A percentile compares a stretch with the other conserved stretches of the same genome.
Conservation (phyloP, 2,797 vertebrate genomes). For the Uromys caudimaculatus region DNA sequence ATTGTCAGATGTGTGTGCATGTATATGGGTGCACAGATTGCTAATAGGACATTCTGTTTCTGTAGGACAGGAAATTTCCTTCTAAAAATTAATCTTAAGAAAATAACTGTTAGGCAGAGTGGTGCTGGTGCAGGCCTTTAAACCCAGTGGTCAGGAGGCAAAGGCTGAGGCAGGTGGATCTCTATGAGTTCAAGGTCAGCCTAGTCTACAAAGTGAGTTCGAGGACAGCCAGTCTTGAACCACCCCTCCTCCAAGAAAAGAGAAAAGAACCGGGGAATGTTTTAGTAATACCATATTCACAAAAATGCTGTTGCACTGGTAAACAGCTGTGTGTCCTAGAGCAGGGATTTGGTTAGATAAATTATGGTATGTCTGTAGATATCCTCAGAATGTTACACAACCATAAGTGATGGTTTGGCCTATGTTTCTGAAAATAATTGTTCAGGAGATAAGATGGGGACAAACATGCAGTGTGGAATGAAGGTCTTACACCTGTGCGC, state of each 20-base stretch:
- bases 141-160: neutral
- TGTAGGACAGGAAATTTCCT: neutral
- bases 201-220: neutral
- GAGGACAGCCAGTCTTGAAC: neutral
- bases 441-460: slow-evolving; percentile 38
- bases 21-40: neutral
- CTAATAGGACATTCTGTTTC: neutral
- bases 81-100: neutral
- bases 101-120: neutral
- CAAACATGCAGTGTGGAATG: neutral
- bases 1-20: slow-evolving; percentile 43
- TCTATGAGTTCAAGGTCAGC: neutral
- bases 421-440: neutral
- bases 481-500: neutral
- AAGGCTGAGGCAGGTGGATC: neutral
- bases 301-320: neutral
- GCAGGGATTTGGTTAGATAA: neutral
- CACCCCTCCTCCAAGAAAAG: neutral
- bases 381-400: neutral
- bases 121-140: neutral
- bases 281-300: neutral
- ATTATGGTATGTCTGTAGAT: neutral
- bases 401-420: neutral
- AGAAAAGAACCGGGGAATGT: neutral
- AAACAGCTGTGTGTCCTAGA: neutral